Base-by-base conservation (phyloP, 2,797 vertebrate species). In the Oreonectes daqikongensis region DNA sequence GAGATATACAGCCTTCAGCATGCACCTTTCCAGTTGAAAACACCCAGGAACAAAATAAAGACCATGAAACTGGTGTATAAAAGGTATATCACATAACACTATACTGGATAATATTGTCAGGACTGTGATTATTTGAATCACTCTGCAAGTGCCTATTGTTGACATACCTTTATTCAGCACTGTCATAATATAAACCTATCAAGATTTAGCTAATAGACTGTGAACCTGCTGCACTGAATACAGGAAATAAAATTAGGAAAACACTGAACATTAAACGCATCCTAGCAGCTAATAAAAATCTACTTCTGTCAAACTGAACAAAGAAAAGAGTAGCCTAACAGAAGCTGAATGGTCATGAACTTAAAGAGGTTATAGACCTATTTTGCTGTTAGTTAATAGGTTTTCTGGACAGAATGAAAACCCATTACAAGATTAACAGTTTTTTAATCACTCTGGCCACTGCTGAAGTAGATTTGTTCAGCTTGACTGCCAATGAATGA, bases 391-490 rank as follows among this genome's bases (percentile, higher is more conserved):
- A 24, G 10, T 53, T 64, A 40, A 53, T 52, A 42, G 32, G 30
- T 24, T 74, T 63, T 64, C 46, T 65, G 60, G 18, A 15, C 35
- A 50, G 44, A 73, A 73, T 2, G 2, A 24, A 46, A 72, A 20
- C 69, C 40, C 0, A 60, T 72, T 60, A 60, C 11, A 17, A 26
- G 55, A 60, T 32, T 72, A 71, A 60, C 35, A 20, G 28, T 32
- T 50, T 69, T 69, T 35, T 24, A 2, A 48, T 50, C n/a, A 52
- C 59, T 52, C 59, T 52, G 57, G 26, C 24, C 26, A 22, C 44
- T 2, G 22, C 30, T 17, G 15, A 17, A 40, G 30, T 35, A 70
- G 32, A 57, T 70, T 57, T 14, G 4, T 57, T 57, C 68, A 70
- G 20, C 22, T 55, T 57, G 35, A 38, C 57, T 72, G 40, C n/a